Evolutionary conservation across 2,797 vertebrate genomes (phyloP), one percentile per base, ranked within the genome.

Genomic region (Mormyrus hasselquistii): DNA sequence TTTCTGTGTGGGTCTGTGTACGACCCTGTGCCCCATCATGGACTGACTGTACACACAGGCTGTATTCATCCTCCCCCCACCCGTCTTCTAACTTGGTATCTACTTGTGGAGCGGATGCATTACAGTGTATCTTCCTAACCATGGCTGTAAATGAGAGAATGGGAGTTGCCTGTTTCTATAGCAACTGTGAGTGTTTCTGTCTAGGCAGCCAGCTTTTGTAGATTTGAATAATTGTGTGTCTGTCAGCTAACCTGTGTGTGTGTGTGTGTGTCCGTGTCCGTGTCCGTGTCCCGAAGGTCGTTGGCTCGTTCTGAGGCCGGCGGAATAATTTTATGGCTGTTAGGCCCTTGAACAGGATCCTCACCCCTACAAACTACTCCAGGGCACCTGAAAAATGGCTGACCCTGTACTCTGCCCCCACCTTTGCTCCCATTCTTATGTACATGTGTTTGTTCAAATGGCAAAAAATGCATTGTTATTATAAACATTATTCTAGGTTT

Each of bases 41-140:
- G 44, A 47, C 88, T 38, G 89, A 59, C 62, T 91, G 88, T 84
- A 55, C 29, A 25, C 22, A 62, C 57, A 7, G 57, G 57, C 9
- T 62, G 57, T 34, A 34, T 69, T 79, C 34, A 29, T 7, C 16
- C 38, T 2, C 16, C n/a, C 38, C 34, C 38, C 38, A 79, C n/a
- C 3, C 6, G 6, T 19, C 73, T 79, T 79, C 73, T 16, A n/a
- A 44, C 34, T 44, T 41, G 16, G 16, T 79, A 79, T 19, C 2
- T 6, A 0, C 14, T 79, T 44, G 34, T 41, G 7, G 12, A 44
- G 73, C 5, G 73, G 73, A 41, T 79, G 34, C 16, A 7, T 79
- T 41, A 44, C 2, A 2, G 2, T 44, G 16, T 47, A 19, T 79
- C 16, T 79, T 79, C 52, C 38, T 55, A 82, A 14, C 10, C 7